Evolutionary conservation across 2,888 invertebrate genomes (phyloP), one percentile per base, ranked within the genome.

Genomic region (Drosophila hamatofila): DNA sequence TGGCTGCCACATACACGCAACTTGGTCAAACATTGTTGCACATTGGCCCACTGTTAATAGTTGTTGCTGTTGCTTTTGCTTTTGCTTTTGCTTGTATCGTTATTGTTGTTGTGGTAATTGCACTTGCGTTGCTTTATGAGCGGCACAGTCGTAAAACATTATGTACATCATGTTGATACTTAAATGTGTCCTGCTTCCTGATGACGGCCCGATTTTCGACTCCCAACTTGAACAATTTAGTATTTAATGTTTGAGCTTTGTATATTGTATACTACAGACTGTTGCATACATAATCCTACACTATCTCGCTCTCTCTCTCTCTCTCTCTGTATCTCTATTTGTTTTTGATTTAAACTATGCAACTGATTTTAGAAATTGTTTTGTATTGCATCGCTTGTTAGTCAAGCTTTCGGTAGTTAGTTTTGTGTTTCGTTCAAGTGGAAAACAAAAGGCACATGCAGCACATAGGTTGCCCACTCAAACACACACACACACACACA

Each of bases 141-240:
- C 87, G 76, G 55, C 79, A 75, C 69, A 81, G 78, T 72, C 85
- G 76, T 86, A 78, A 86, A 86, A 87, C 72, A 68, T 84, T 77
- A 86, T 78, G 54, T 81, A 75, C 83, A 83, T 88, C 78, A 88
- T 88, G 88, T 75, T 75, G 75, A 77, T 77, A 70, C 88, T 88
- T 85, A 80, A 85, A 71, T 79, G 64, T 71, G 65, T 68, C 63
- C 60, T 72, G 58, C 70, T 60, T 49, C 48, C 68, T 70, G 75
- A 76, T 76, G 73, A 73, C 57, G 75, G 57, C 49, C 62, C 72
- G 58, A 71, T 66, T 68, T 61, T 65, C 42, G 59, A 55, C 74
- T 46, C 58, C 56, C 57, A 42, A 39, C 44, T 60, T 9, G n/a
- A 18, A 56, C 44, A 52, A 52, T 57, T 57, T 44, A 52, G 60